Evolutionary conservation across 2,797 vertebrate genomes (phyloP).

Genomic region (Bovichtus diacanthus): DNA sequence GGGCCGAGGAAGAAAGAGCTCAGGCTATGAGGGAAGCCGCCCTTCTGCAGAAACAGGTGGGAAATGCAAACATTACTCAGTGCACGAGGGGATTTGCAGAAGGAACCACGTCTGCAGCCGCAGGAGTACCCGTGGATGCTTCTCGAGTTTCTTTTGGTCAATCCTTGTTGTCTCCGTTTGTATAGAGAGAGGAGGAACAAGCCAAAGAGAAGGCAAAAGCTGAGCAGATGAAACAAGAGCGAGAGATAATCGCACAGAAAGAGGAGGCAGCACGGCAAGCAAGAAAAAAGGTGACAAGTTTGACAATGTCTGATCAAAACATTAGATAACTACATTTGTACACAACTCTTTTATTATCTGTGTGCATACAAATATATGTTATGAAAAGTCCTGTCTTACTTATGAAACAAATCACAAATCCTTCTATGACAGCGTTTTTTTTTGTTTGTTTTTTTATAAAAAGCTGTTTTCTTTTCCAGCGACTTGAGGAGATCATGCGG

Average conservation of each 20-base stretch:
- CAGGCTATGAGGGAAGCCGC: conserved; percentile 87
- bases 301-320: neutral
- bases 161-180: neutral
- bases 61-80: neutral
- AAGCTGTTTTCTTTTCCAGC: conserved; percentile 79
- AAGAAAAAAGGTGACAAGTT: conserved; percentile 91
- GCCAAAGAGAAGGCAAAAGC: conserved; percentile 85
- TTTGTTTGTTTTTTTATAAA: no score
- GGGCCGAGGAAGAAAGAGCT: conserved; percentile 86
- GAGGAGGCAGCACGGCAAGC: conserved; percentile 94
- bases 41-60: conserved; percentile 90
- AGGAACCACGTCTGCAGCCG: neutral
- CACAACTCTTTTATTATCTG: neutral
- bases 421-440: neutral
- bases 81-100: neutral
- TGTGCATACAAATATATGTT: neutral
- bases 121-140: neutral
- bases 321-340: neutral
- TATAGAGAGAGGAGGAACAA: conserved; percentile 91
- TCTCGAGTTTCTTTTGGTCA: neutral
- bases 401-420: no score
- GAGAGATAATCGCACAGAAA: conserved; percentile 91
- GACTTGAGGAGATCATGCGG: conserved; percentile 98
- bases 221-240: conserved; percentile 86
- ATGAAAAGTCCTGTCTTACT: neutral